Evolutionary conservation across 2,888 invertebrate genomes (phyloP).

Genomic region (Drosophila peninsularis): DNA sequence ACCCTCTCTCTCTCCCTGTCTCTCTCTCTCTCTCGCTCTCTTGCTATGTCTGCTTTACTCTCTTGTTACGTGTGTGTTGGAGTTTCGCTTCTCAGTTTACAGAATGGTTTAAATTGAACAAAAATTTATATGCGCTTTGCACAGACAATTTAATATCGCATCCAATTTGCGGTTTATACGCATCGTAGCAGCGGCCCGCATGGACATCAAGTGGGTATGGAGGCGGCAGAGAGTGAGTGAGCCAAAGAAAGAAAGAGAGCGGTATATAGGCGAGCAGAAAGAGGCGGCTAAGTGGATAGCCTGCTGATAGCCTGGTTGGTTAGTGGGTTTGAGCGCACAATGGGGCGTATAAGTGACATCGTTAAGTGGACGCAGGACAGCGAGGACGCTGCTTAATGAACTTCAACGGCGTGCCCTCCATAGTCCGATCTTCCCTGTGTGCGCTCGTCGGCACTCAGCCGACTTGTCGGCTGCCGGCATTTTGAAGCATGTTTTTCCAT

Average conservation of each 20-base stretch:
- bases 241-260: neutral
- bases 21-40: neutral
- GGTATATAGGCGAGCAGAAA: neutral
- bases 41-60: slow-evolving; percentile 4
- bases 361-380: slow-evolving; percentile 70
- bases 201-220: slow-evolving; percentile 3
- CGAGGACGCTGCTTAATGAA: slow-evolving; percentile 79
- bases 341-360: slow-evolving; percentile 81
- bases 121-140: slow-evolving; percentile 83
- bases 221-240: neutral
- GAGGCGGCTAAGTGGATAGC: slow-evolving; percentile 44
- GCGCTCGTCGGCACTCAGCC: slow-evolving; percentile 1
- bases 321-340: slow-evolving; percentile 64
- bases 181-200: slow-evolving; percentile 61
- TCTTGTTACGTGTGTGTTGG: slow-evolving; percentile 3
- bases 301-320: slow-evolving; percentile 42
- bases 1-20: neutral
- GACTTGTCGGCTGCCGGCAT: slow-evolving; percentile 24
- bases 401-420: slow-evolving; percentile 68
- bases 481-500: slow-evolving; percentile 52
- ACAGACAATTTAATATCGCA: slow-evolving; percentile 85
- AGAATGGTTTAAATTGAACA: slow-evolving; percentile 82
- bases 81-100: slow-evolving; percentile 48
- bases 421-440: slow-evolving; percentile 14
- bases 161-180: slow-evolving; percentile 85